Percentiles rank a stretch among this genome's conserved stretches.
Conservation (phyloP, 1,140 invertebrate genomes). For the Drosophila triauraria region DNA sequence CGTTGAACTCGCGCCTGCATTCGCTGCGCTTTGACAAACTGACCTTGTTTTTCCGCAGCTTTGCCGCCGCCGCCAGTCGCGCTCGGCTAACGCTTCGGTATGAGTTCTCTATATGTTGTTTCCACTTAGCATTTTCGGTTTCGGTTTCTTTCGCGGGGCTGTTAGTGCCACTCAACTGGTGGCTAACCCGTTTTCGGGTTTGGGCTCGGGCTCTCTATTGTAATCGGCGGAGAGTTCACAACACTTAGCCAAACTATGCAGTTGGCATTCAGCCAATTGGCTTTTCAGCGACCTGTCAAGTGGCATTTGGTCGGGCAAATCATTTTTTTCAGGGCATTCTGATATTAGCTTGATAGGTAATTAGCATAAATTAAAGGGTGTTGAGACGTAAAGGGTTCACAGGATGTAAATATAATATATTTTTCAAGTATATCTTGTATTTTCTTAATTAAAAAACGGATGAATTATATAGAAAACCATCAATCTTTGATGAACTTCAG, state of each 20-base stretch:
- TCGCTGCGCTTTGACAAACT: slow-evolving; percentile 60
- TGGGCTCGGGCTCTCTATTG: slow-evolving; percentile 7
- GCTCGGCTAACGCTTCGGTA: slow-evolving; percentile 52
- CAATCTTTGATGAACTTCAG: too few species aligned
- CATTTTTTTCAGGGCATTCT: slow-evolving; percentile 7
- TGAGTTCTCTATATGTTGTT: slow-evolving; percentile 23
- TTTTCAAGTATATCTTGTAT: not conserved
- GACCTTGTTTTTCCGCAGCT: slow-evolving; percentile 69
- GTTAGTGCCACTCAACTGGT: slow-evolving; percentile 33
- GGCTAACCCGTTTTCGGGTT: slow-evolving; percentile 24
- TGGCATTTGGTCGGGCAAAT: slow-evolving; percentile 30
- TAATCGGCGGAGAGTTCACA: slow-evolving; percentile 18
- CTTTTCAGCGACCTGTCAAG: slow-evolving; percentile 50
- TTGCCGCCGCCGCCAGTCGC: slow-evolving; percentile 16
- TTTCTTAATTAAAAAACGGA: not conserved
- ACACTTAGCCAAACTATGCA: slow-evolving; percentile 19
- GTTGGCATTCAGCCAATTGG: slow-evolving; percentile 59
- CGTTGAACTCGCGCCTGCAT: slow-evolving; percentile 59
- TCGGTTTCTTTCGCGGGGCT: slow-evolving; percentile 26
- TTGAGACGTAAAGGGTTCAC: not conserved
- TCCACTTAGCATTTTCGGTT: slow-evolving; percentile 25
- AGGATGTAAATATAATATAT: not conserved
- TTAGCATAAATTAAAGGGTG: not conserved
- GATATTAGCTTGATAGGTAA: slow-evolving; percentile 10
- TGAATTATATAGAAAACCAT: too few species aligned